Percentiles rank a stretch among this genome's conserved stretches.
Conservation (phyloP, 2,797 vertebrate genomes). For the Bothrops alternatus region DNA sequence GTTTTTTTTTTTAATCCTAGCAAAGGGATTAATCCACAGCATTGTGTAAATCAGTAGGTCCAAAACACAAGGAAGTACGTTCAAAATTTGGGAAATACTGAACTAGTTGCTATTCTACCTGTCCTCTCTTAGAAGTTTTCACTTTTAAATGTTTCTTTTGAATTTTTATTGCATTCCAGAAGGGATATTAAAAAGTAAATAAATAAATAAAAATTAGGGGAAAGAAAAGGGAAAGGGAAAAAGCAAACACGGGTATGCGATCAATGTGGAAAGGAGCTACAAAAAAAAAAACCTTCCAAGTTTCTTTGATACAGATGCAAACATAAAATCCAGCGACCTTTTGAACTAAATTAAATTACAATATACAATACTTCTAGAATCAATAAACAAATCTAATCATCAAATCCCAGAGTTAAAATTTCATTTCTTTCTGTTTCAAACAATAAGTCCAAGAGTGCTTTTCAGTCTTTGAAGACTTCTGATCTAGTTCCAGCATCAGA, state of each 20-base stretch:
- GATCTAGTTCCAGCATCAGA: neutral
- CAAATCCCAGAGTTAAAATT: neutral
- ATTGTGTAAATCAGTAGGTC: neutral
- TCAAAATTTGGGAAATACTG: neutral
- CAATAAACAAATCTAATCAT: neutral
- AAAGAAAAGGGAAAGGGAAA: neutral
- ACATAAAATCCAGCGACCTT: neutral
- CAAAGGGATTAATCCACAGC: neutral
- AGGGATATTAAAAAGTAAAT: neutral
- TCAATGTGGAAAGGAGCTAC: neutral
- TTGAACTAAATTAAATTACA: neutral
- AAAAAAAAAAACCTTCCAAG: neutral
- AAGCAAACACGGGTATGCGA: neutral
- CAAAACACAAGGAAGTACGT: neutral
- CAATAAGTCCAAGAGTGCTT: neutral
- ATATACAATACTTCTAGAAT: neutral
- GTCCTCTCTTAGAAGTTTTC: neutral
- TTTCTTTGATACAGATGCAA: neutral
- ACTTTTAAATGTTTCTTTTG: neutral
- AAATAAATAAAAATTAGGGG: neutral
- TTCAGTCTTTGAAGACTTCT: neutral
- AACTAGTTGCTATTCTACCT: neutral
- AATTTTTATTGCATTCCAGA: neutral
- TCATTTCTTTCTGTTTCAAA: neutral
- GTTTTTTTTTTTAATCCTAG: neutral